Evolutionary conservation across 1,140 invertebrate genomes (phyloP).

Genomic region (Neodiprion pinetum): DNA sequence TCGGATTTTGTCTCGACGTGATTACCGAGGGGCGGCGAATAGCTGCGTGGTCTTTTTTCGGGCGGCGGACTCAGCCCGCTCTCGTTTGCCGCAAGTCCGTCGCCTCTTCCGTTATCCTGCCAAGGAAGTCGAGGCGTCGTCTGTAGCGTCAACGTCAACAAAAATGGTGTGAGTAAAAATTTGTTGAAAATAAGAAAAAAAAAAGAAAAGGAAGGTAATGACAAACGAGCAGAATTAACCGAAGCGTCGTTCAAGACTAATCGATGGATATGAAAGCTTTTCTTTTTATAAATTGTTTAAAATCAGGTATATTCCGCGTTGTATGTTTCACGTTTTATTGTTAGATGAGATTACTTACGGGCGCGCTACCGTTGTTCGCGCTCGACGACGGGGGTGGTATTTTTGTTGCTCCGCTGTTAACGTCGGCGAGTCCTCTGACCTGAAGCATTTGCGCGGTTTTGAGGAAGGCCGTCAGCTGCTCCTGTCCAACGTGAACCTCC

Average conservation of each 20-base stretch:
- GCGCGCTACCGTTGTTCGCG: conserved; percentile 56
- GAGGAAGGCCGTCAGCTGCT: conserved; percentile 86
- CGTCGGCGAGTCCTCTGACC: conserved; percentile 88
- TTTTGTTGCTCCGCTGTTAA: conserved; percentile 67
- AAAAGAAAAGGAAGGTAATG: conserved; percentile 7
- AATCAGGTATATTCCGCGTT: no score
- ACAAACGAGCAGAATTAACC: conserved; percentile 8
- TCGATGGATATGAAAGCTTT: neutral
- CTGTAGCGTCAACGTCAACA: conserved; percentile 31
- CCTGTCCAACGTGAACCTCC: conserved; percentile 91
- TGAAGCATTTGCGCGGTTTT: conserved; percentile 91
- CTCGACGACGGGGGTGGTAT: conserved; percentile 52
- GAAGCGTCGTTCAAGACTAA: neutral
- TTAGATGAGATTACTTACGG: conserved; percentile 41
- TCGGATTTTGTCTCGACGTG: conserved; percentile 63
- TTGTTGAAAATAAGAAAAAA: conserved; percentile 8
- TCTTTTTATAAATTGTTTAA: no score
- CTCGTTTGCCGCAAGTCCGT: conserved; percentile 52
- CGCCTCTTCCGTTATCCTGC: conserved; percentile 59
- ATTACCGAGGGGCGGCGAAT: conserved; percentile 60
- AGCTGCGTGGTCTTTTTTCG: conserved; percentile 64
- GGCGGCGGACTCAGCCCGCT: conserved; percentile 61
- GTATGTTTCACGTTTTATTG: no score
- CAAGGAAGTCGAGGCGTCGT: conserved; percentile 61
- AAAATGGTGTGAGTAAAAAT: neutral